Conservation (phyloP, 1,140 invertebrate genomes). For the Drosophila sturtevanti region DNA sequence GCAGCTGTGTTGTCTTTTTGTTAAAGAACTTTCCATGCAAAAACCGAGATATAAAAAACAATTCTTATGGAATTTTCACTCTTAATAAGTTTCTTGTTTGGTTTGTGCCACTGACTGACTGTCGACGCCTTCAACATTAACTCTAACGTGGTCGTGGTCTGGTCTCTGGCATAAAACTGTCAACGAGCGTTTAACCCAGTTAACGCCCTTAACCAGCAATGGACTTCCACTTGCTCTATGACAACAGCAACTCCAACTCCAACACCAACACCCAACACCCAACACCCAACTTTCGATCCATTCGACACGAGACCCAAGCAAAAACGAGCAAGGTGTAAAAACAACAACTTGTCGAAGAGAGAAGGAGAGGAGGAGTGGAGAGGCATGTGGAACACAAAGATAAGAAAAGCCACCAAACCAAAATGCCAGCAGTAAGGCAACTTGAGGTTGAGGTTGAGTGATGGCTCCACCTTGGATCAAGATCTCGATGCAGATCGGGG, state of each 20-base stretch:
- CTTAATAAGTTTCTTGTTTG: constrained; percentile 78
- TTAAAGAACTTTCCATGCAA: constrained; percentile 59
- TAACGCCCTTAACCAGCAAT: constrained; percentile 69
- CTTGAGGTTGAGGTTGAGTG: constrained; percentile 47
- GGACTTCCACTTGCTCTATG: constrained; percentile 14
- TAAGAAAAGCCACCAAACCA: constrained; percentile 50
- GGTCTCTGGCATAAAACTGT: constrained; percentile 68
- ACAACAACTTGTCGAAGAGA: constrained; percentile 36
- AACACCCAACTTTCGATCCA: constrained; percentile 43
- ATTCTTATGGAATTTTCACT: constrained; percentile 76
- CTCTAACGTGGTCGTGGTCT: constrained; percentile 31
- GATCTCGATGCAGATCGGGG: constrained; percentile 24
- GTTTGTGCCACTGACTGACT: constrained; percentile 75
- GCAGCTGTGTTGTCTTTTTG: constrained; percentile 40
- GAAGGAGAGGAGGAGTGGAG: constrained; percentile 8
- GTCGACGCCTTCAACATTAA: constrained; percentile 47
- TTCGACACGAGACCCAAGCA: constrained; percentile 52
- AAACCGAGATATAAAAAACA: constrained; percentile 44
- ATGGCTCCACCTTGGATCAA: constrained; percentile 55
- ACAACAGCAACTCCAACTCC: constrained; percentile 19
- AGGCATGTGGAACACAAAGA: constrained; percentile 31
- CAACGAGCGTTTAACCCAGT: constrained; percentile 78
- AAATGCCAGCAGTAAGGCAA: constrained; percentile 41
- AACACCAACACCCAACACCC: constrained; percentile 18
- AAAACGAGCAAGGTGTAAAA: constrained; percentile 70